phyloP scores from a whole-genome alignment of 1,140 invertebrate species.

The Thaumetopoea pityocampa region DNA sequence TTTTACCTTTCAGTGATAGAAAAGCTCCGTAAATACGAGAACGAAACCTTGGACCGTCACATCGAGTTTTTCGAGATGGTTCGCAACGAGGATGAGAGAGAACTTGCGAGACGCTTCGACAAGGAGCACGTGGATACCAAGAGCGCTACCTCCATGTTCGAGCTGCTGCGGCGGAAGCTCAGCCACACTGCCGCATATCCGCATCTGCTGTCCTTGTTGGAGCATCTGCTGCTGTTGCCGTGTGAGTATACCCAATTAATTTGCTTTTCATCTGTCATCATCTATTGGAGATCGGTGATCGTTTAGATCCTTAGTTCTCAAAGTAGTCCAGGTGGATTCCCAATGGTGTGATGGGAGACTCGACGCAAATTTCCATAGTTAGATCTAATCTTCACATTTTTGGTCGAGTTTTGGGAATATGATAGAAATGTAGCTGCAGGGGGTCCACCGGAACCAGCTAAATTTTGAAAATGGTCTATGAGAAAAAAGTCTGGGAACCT shows the following conservation, averaged over 20 bases:
- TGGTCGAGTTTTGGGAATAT: too few species aligned
- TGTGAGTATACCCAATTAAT: constrained; percentile 81
- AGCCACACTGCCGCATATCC: constrained; percentile 95
- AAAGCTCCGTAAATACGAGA: constrained; percentile 93
- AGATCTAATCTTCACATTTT: too few species aligned
- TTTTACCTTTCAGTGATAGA: constrained; percentile 82
- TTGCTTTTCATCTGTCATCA: background rate
- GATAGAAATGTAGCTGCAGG: too few species aligned
- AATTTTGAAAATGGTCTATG: too few species aligned
- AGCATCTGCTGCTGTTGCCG: constrained; percentile 94
- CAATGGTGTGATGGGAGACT: too few species aligned
- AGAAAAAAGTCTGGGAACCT: too few species aligned
- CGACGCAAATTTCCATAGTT: too few species aligned
- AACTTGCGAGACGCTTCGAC: constrained; percentile 93
- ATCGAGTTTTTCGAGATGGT: constrained; percentile 99
- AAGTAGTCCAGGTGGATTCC: too few species aligned
- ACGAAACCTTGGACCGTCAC: constrained; percentile 94
- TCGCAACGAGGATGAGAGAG: constrained; percentile 96
- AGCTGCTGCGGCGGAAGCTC: constrained; percentile 91
- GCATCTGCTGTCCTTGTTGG: constrained; percentile 93
- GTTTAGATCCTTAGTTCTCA: too few species aligned
- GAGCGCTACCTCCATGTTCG: constrained; percentile 95
- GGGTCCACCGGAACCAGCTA: too few species aligned
- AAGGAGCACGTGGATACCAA: constrained; percentile 96
- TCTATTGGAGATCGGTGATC: too few species aligned